Evolutionary conservation across 1,140 invertebrate species (phyloP), one percentile per base, ranked within the genome.

Genomic region (Glossosoma conforme): DNA sequence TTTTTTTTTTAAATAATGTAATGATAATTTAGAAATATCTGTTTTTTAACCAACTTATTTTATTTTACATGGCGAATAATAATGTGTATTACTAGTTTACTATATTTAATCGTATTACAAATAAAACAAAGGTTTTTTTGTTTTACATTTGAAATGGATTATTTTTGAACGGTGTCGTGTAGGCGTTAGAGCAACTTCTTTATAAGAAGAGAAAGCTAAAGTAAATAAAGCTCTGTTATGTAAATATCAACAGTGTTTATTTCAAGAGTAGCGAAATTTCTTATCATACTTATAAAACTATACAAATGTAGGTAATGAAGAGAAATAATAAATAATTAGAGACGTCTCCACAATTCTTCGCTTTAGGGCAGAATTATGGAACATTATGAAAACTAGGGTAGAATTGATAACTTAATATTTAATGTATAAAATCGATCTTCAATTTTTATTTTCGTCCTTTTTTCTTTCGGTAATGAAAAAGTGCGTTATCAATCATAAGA

Each of bases 281-380:
- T 57, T 57, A 57, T 57, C 55, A 53, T 48, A 52, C 44, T 51
- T 52, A 48, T 57, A 52, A 17, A 37, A 50, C 41, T 47, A 47
- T 58, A 58, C 49, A 58, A 58, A 49, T 42, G 36, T 58, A 58
- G 56, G 46, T 53, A 58, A 53, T 44, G 36, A 50, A 56, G 42
- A 50, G 37, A 36, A 44, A 25, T 36, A 37, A 53, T 54, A 45
- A 50, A 51, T 38, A 47, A 48, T 52, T 57, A 57, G 55, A 41
- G 21, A 43, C 35, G 32, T 56, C 42, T 49, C 30, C 25, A 15
- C 36, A 30, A 36, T 28, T 32, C 33, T 45, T 44, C 47, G 48
- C 43, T 32, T 30, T 20, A 18, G 28, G 20, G 44, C 36, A 41
- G 41, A 38, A 44, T 35, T 24, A 56, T 20, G 13, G 21, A 30